Evolutionary conservation across 2,113 vertebrate species (phyloP).

Genomic region (Heterochromis multidens): DNA sequence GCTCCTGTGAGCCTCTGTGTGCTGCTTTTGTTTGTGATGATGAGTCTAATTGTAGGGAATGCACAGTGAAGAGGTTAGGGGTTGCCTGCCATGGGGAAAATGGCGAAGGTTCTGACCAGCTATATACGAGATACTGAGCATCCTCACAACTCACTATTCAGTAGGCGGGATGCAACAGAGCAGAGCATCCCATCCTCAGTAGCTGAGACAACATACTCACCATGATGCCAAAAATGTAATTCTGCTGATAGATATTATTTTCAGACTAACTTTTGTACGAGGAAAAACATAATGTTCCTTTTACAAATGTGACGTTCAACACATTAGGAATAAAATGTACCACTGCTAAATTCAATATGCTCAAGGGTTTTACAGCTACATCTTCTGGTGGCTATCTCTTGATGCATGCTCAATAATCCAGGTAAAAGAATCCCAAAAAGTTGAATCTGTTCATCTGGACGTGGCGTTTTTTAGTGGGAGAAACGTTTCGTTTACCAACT

Average conservation of each 20-base stretch:
- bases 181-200: not conserved
- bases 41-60: conserved; percentile 65
- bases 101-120: conserved; percentile 1
- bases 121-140: not conserved
- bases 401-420: no score
- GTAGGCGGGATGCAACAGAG: not conserved
- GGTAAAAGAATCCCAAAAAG: no score
- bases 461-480: no score
- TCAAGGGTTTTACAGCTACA: not conserved
- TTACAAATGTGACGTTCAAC: not conserved
- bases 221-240: not conserved
- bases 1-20: conserved; percentile 42
- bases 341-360: not conserved
- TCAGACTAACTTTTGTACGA: not conserved
- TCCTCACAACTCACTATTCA: not conserved
- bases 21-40: conserved; percentile 67
- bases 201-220: not conserved
- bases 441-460: no score
- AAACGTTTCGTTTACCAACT: no score
- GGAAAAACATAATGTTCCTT: not conserved
- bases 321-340: not conserved
- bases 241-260: not conserved
- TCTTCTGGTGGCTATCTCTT: no score
- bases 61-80: conserved; percentile 55
- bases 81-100: conserved; percentile 25